phyloP scores from a whole-genome alignment of 1,140 invertebrate genomes.

The Venustaconcha ellipsiformis region DNA sequence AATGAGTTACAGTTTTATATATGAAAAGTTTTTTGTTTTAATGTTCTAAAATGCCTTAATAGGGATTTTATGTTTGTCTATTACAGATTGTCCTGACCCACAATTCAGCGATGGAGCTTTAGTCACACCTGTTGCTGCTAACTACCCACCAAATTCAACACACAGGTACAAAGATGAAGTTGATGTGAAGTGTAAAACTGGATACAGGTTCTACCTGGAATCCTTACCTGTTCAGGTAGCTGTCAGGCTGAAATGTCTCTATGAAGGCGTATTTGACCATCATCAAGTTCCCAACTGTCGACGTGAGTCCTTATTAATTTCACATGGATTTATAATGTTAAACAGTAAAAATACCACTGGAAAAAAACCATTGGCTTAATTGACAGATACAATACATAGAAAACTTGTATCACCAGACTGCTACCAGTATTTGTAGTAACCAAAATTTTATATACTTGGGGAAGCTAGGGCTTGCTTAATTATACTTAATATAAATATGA shows the following conservation, averaged over 20 bases:
- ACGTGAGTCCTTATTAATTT: slow-evolving; percentile 4
- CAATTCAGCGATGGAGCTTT: slow-evolving; percentile 16
- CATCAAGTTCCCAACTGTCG: slow-evolving; percentile 19
- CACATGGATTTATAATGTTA: too few species aligned
- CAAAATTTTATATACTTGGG: too few species aligned
- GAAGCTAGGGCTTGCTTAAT: too few species aligned
- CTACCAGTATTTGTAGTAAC: too few species aligned
- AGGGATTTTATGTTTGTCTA: background rate
- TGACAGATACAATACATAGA: too few species aligned
- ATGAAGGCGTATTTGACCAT: slow-evolving; percentile 14
- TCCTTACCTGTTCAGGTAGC: background rate
- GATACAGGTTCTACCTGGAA: slow-evolving; percentile 20
- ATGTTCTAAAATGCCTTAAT: too few species aligned
- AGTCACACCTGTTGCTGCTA: background rate
- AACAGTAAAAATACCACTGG: too few species aligned
- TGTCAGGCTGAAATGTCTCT: slow-evolving; percentile 10
- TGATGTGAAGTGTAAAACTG: slow-evolving; percentile 3
- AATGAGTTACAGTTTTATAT: too few species aligned
- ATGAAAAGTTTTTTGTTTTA: too few species aligned
- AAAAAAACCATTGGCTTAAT: too few species aligned
- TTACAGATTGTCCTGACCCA: slow-evolving; percentile 25
- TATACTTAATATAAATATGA: too few species aligned
- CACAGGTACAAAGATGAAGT: slow-evolving; percentile 1
- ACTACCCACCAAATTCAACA: background rate
- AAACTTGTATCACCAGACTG: too few species aligned